A percentile compares a stretch with the other conserved stretches of the same genome.
Evolutionary conservation across 2,888 invertebrate genomes (phyloP).

Genomic region (Criorhina ranunculi): DNA sequence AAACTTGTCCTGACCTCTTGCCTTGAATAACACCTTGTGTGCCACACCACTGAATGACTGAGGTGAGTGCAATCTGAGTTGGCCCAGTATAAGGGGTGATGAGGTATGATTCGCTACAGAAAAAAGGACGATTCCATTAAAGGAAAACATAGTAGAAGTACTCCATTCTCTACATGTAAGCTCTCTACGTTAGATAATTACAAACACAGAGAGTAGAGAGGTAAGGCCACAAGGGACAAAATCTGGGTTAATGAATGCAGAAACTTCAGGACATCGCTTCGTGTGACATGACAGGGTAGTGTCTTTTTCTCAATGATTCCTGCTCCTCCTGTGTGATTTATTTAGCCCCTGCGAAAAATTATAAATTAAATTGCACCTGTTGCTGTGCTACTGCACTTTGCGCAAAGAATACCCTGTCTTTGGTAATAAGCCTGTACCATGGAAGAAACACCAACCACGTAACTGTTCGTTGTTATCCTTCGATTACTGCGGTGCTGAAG

Average conservation of each 20-base stretch:
- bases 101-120: constrained; percentile 19
- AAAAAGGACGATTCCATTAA: constrained; percentile 64
- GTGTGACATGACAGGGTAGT: constrained; percentile 39
- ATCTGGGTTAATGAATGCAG: constrained; percentile 70
- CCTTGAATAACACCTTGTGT: constrained; percentile 50
- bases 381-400: constrained; percentile 42
- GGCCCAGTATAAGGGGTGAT: constrained; percentile 14
- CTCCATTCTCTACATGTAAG: neutral
- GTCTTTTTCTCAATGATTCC: constrained; percentile 34
- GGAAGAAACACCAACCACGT: neutral
- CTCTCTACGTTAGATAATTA: constrained; percentile 30
- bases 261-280: constrained; percentile 48
- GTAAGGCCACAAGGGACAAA: constrained; percentile 22
- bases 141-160: constrained; percentile 45
- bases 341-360: constrained; percentile 36
- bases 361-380: constrained; percentile 70
- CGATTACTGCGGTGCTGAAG: neutral
- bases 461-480: constrained; percentile 3
- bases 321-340: constrained; percentile 46
- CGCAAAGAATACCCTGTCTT: neutral
- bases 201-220: constrained; percentile 31
- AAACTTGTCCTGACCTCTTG: constrained; percentile 64
- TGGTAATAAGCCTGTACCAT: constrained; percentile 27
- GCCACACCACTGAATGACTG: constrained; percentile 26
- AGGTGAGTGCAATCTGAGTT: constrained; percentile 66